These are phyloP conservation scores for Branchinecta sandiegonensis DNA, from an alignment of 2,888 invertebrate genomes.

Conservation along the genomic window DNA sequence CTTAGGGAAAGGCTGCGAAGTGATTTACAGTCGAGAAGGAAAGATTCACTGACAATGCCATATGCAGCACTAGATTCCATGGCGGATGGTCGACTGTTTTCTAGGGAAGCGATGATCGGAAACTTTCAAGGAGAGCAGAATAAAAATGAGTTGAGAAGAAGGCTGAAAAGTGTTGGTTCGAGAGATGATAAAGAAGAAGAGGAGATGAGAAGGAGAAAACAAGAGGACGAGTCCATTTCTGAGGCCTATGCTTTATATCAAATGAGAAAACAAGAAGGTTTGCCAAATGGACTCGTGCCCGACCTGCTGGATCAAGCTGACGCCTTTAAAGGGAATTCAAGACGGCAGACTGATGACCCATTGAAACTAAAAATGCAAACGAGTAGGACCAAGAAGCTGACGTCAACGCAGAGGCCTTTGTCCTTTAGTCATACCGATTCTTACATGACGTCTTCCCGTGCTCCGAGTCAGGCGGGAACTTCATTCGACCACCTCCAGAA, in stretches of 20 bases:
- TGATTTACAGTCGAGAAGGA: constrained; percentile 5
- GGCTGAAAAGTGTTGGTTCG: neutral
- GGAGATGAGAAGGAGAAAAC: constrained; percentile 10
- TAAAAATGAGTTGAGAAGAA: neutral
- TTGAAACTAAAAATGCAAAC: neutral
- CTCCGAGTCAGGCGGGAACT: no score
- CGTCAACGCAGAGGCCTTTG: constrained; percentile 7
- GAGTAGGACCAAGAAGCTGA: neutral
- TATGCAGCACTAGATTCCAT: constrained; percentile 13
- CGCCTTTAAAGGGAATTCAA: neutral
- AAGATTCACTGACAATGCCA: constrained; percentile 13
- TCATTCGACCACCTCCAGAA: neutral
- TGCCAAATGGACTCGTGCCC: neutral
- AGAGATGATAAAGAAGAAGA: constrained; percentile 15
- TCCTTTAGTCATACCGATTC: neutral
- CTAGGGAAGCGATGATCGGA: neutral
- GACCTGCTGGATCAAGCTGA: neutral
- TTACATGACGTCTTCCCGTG: neutral
- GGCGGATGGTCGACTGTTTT: constrained; percentile 6
- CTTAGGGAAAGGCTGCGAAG: constrained; percentile 5
- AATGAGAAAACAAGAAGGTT: constrained; percentile 4
- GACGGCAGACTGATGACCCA: neutral
- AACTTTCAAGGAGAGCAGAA: neutral
- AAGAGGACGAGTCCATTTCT: constrained; percentile 12
- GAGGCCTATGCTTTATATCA: constrained; percentile 15